Evolutionary conservation across 2,797 vertebrate species (phyloP).

Genomic region (Gymnoscopelus microlampas): DNA sequence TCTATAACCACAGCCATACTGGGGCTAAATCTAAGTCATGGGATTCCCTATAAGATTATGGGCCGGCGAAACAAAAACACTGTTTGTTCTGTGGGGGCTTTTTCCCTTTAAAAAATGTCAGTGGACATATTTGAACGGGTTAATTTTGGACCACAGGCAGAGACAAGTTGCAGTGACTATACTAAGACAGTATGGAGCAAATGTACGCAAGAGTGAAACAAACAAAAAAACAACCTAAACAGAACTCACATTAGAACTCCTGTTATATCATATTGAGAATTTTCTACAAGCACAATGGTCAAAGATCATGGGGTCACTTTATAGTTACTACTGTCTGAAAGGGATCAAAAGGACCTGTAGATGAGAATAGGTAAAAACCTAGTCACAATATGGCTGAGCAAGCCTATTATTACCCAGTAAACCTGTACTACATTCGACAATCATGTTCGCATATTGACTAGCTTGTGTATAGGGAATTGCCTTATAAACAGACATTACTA

Average conservation of each 20-base stretch:
- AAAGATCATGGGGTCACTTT: not conserved
- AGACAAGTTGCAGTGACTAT: slow-evolving; percentile 15
- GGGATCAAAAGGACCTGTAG: not conserved
- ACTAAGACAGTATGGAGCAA: not conserved
- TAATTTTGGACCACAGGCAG: slow-evolving; percentile 30
- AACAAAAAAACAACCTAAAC: not conserved
- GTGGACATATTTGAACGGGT: slow-evolving; percentile 41
- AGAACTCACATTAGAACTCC: not conserved
- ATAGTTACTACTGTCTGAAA: not conserved
- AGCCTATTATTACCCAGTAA: slow-evolving; percentile 16
- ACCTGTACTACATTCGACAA: not conserved
- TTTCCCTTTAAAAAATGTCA: slow-evolving; percentile 39
- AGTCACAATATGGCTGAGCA: slow-evolving; percentile 21
- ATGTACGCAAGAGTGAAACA: not conserved
- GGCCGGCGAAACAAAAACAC: slow-evolving; percentile 66
- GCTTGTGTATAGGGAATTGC: too few species aligned
- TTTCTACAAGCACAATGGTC: not conserved
- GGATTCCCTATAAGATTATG: slow-evolving; percentile 76
- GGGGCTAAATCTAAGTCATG: slow-evolving; percentile 80
- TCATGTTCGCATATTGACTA: too few species aligned
- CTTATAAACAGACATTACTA: too few species aligned
- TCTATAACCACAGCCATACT: slow-evolving; percentile 50
- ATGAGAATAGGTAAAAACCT: slow-evolving; percentile 36
- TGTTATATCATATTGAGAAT: not conserved
- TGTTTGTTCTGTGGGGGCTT: slow-evolving; percentile 69